Base-by-base conservation (phyloP, 1,140 invertebrate species). In the Wasmannia auropunctata region DNA sequence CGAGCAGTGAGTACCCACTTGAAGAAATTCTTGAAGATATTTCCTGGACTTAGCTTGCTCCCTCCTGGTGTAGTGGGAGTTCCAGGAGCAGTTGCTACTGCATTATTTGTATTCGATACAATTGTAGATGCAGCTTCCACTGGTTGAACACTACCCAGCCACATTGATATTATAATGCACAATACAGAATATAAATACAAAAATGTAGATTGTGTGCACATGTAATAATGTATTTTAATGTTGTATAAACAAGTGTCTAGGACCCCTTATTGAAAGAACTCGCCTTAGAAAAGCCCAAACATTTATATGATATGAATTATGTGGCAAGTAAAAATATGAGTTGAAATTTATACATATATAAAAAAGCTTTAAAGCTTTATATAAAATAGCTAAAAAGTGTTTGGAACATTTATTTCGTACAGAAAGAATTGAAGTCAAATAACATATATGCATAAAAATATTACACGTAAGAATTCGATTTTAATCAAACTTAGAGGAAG, bases 11-110 rank as follows among this genome's bases (percentile, higher is more conserved):
- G 92, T 94, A 95, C 94, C 94, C 95, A 98, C 98, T 98, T 98
- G 97, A 98, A 98, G 96, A 98, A 98, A 96, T 98, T 98, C 96
- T 98, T 98, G 96, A 98, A 98, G 96, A 98, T 98, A 96, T 98
- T 98, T 94, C 97, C 97, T 49, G 97, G 97, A 93, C 97, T 98
- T 94, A 98, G 96, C 95, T 97, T 98, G 93, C 96, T 97, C 89
- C 95, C 96, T 88, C 96, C 95, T 74, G 96, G 96, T 79, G 96
- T 96, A 76, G 96, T 96, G 37, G 96, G 95, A 81, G 96, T 96
- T 87, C 95, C 94, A 86, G 95, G 94, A 83, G 96, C 95, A 83
- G 96, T 95, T 69, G 96, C 95, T 90, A 96, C 96, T 76, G 96
- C 95, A 93, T 95, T 95, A 89, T 95, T 94, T 89, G 91, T 88